Percentiles rank a stretch among this genome's conserved stretches.
phyloP scores from a whole-genome alignment of 2,888 invertebrate genomes.

The Hesperia comma region DNA sequence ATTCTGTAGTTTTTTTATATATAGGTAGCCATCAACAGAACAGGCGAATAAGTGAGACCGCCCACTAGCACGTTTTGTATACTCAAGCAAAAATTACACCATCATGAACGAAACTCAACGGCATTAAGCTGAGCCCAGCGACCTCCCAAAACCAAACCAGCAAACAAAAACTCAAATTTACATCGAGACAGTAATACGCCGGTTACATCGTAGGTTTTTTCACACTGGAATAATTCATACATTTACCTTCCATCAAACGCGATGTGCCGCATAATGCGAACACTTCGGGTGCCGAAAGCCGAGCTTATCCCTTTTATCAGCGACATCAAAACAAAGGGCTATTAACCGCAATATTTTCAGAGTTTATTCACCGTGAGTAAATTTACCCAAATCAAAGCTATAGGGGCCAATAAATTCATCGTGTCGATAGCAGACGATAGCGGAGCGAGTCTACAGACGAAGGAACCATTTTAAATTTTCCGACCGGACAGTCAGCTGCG shows the following conservation, averaged over 20 bases:
- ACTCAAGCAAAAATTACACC: no score
- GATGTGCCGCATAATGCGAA: neutral
- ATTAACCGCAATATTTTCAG: constrained; percentile 31
- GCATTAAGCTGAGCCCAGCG: no score
- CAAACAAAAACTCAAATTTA: neutral
- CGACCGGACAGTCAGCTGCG: constrained; percentile 66
- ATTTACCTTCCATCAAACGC: neutral
- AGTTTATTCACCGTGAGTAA: constrained; percentile 37
- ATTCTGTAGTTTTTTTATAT: no score
- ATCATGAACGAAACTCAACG: no score
- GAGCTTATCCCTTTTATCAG: neutral
- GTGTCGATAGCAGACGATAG: constrained; percentile 45
- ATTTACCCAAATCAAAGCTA: constrained; percentile 38
- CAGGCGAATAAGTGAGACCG: no score
- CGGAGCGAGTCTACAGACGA: constrained; percentile 47
- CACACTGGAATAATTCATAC: neutral
- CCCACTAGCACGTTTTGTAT: no score
- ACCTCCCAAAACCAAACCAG: no score
- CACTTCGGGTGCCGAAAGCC: neutral
- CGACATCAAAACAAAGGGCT: neutral
- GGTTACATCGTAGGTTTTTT: neutral
- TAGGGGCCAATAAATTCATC: constrained; percentile 45
- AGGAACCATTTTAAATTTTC: constrained; percentile 68
- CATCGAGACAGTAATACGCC: neutral
- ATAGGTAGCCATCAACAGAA: no score